A percentile compares a stretch with the other conserved stretches of the same genome.
phyloP scores from a whole-genome alignment of 2,888 invertebrate genomes.

The Megastigmus dorsalis region DNA sequence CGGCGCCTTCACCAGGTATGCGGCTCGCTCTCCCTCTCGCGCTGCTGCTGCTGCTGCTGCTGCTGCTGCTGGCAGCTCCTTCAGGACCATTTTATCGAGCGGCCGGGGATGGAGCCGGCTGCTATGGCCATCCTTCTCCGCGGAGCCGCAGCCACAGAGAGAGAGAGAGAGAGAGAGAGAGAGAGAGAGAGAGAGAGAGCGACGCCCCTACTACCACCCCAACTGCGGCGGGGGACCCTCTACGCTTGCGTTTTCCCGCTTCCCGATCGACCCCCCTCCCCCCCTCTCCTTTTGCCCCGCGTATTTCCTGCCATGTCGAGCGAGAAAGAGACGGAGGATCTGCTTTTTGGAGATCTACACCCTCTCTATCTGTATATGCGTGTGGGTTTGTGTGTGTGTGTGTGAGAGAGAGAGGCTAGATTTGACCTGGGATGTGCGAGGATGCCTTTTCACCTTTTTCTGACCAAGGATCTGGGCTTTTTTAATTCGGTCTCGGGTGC shows the following conservation, averaged over 20 bases:
- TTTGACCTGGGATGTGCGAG: neutral
- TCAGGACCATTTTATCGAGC: conserved; percentile 48
- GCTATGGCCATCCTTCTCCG: neutral
- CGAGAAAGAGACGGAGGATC: neutral
- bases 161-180: no score
- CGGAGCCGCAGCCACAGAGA: neutral
- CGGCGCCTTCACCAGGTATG: neutral
- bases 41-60: neutral
- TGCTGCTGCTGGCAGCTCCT: conserved; percentile 15
- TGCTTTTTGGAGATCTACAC: neutral
- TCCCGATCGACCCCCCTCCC: no score
- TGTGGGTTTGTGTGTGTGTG: no score
- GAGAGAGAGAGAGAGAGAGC: no score
- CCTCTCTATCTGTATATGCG: no score
- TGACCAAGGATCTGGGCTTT: no score
- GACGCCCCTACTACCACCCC: neutral
- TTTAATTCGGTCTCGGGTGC: no score
- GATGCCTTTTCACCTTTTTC: neutral
- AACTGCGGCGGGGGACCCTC: neutral
- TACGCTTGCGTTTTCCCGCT: conserved; percentile 24
- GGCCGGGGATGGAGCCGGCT: conserved; percentile 8
- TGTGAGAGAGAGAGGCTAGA: neutral
- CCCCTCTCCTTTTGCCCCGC: neutral
- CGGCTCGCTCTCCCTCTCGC: neutral
- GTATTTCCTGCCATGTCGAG: neutral